Percentiles rank a stretch among this genome's conserved stretches.
phyloP scores from a whole-genome alignment of 2,797 vertebrate genomes.

The Serranus cabrilla region DNA sequence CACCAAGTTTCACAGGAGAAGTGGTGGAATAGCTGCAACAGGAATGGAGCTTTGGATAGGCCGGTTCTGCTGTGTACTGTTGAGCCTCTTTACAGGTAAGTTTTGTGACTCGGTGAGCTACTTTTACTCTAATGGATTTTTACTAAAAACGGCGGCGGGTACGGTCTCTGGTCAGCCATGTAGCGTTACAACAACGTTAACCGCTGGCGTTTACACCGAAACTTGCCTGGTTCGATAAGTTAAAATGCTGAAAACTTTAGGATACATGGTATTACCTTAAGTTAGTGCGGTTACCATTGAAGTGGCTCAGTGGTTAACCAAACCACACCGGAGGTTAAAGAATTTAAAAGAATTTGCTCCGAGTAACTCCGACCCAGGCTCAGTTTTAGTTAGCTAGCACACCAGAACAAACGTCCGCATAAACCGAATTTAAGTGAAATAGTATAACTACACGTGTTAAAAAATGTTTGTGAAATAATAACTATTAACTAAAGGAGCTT shows the following conservation, averaged over 20 bases:
- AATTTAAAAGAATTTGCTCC: neutral
- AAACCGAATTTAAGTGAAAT: neutral
- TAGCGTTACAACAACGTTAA: neutral
- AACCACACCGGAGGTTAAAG: neutral
- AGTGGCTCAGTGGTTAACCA: neutral
- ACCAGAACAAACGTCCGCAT: neutral
- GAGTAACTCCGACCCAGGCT: conserved; percentile 44
- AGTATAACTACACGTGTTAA: neutral
- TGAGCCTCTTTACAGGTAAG: conserved; percentile 79
- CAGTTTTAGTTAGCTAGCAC: conserved; percentile 39
- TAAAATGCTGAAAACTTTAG: neutral
- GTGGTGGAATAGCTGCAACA: conserved; percentile 51
- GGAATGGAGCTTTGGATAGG: conserved; percentile 70
- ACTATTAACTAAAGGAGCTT: too few relatives aligned
- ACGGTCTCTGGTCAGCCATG: conserved; percentile 17
- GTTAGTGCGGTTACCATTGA: neutral
- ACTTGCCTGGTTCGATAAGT: neutral
- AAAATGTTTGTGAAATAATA: neutral
- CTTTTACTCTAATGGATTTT: conserved; percentile 28
- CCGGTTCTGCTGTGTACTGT: conserved; percentile 52
- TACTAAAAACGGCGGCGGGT: conserved; percentile 20
- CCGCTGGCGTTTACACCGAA: conserved; percentile 1
- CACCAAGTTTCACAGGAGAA: conserved; percentile 65
- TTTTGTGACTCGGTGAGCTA: conserved; percentile 40
- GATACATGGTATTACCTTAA: neutral